phyloP scores from a whole-genome alignment of 2,113 vertebrate species.

The Formicarius rufipectus region DNA sequence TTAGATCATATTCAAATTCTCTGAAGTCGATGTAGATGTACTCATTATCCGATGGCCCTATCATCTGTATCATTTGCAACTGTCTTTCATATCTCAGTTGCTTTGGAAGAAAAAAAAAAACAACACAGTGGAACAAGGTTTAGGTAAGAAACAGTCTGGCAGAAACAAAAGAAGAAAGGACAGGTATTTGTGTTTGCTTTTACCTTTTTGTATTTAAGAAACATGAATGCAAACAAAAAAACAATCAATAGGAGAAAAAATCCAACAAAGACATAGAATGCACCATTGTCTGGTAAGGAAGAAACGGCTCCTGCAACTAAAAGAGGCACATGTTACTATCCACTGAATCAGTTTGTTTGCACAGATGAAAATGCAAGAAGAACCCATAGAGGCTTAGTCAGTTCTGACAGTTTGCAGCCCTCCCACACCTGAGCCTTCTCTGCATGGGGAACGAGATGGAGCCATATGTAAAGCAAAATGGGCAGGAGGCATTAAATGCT shows the following conservation, averaged over 20 bases:
- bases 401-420: background rate
- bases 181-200: background rate
- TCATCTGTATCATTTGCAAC: slow-evolving; percentile 88
- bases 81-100: slow-evolving; percentile 88
- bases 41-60: slow-evolving; percentile 87
- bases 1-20: slow-evolving; percentile 85
- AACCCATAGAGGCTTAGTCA: rapidly evolving
- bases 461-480: background rate
- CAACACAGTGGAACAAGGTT: background rate
- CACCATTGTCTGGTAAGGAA: slow-evolving; percentile 37
- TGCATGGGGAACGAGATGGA: background rate
- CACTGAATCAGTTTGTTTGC: background rate
- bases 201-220: slow-evolving; percentile 80
- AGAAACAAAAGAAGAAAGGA: background rate
- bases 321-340: slow-evolving; percentile 9
- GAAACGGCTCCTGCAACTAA: slow-evolving; percentile 65
- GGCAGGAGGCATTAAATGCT: background rate
- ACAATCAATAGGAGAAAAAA: slow-evolving; percentile 48
- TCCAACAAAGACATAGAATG: slow-evolving; percentile 57
- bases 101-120: slow-evolving; percentile 67
- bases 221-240: slow-evolving; percentile 49
- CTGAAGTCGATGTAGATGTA: slow-evolving; percentile 94
- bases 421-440: background rate
- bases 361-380: background rate
- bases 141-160: background rate